These are phyloP conservation scores for Lasiurus cinereus DNA, from an alignment of 2,113 vertebrate species.

Conservation along the genomic window DNA sequence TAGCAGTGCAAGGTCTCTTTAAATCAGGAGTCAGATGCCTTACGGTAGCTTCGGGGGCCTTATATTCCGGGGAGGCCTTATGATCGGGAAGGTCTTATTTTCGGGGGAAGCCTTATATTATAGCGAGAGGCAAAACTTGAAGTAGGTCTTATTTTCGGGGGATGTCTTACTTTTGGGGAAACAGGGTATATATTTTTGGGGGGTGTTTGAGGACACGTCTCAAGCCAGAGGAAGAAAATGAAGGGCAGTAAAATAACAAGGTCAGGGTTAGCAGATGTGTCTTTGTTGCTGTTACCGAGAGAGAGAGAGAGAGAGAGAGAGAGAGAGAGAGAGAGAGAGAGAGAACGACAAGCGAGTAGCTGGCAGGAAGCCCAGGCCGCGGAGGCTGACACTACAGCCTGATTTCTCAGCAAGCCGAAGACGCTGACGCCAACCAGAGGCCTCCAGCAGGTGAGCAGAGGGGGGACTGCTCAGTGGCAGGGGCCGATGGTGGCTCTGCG, in stretches of 20 bases:
- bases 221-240: constrained; percentile 34
- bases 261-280: constrained; percentile 59
- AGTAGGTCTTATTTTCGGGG: too few species aligned
- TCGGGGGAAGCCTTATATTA: too few species aligned
- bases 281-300: neutral
- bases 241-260: constrained; percentile 64
- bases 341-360: neutral
- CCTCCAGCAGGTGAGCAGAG: constrained; percentile 36
- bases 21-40: too few species aligned
- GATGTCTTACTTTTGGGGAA: too few species aligned
- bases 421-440: constrained; percentile 49
- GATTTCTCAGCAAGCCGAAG: constrained; percentile 67
- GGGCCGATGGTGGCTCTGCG: neutral
- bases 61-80: too few species aligned
- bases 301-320: too few species aligned
- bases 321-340: too few species aligned
- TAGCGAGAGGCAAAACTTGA: too few species aligned
- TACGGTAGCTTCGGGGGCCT: too few species aligned
- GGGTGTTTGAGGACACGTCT: neutral
- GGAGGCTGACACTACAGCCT: neutral
- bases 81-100: too few species aligned
- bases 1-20: too few species aligned
- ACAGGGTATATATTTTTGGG: neutral
- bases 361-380: constrained; percentile 71
- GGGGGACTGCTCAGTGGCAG: neutral